Conservation (phyloP, 2,113 vertebrate genomes). For the Notarius quadriscutis region DNA sequence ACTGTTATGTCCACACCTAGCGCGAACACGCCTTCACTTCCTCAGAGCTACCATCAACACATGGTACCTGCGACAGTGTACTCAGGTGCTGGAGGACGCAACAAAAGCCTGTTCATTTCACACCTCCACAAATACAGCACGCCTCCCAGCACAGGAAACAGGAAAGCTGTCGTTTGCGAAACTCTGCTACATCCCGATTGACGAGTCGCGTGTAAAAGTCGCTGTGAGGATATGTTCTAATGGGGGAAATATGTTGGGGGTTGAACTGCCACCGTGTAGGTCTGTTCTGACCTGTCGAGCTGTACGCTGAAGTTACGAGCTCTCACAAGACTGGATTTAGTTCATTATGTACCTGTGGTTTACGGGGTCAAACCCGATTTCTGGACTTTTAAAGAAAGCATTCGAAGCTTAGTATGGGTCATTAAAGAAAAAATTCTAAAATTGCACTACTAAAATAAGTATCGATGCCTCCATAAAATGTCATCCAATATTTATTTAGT, state of each 20-base stretch:
- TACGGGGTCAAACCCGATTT: neutral
- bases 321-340: neutral
- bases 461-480: neutral
- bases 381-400: neutral
- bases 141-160: conserved; percentile 12
- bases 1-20: neutral
- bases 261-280: conserved; percentile 6
- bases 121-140: conserved; percentile 11
- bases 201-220: neutral
- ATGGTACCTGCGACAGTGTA: conserved; percentile 12
- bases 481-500: neutral
- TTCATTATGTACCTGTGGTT: neutral
- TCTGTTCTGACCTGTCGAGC: neutral
- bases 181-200: neutral
- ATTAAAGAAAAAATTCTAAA: neutral
- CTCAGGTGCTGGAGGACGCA: conserved; percentile 37
- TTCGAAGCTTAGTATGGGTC: neutral
- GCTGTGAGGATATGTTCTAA: conserved; percentile 28
- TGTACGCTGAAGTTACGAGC: neutral
- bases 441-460: neutral
- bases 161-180: conserved; percentile 9
- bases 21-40: neutral
- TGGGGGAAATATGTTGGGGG: neutral
- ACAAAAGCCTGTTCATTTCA: conserved; percentile 36
- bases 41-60: neutral